Conservation (phyloP, 1,140 invertebrate genomes). For the Hycleus cichorii region DNA sequence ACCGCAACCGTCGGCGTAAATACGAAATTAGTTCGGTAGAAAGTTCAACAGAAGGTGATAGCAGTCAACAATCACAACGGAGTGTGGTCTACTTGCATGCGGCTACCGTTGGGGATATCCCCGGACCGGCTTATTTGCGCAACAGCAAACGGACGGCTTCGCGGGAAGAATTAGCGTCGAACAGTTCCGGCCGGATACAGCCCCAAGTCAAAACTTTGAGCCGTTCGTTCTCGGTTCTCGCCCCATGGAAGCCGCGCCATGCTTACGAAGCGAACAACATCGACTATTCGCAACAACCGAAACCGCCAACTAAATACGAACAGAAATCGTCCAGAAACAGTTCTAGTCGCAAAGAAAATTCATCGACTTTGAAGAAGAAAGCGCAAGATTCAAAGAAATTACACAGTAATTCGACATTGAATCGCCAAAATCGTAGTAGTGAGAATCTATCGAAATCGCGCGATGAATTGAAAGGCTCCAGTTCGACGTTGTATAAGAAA, state of each 20-base stretch:
- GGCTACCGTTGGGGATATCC: constrained; percentile 69
- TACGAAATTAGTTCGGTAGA: constrained; percentile 43
- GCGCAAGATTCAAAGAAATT: constrained; percentile 33
- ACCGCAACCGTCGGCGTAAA: constrained; percentile 25
- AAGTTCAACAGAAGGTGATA: constrained; percentile 72
- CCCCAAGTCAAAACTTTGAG: constrained; percentile 68
- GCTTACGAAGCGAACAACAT: constrained; percentile 67
- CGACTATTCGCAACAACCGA: constrained; percentile 65
- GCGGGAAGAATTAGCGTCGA: constrained; percentile 62
- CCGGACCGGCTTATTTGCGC: constrained; percentile 52
- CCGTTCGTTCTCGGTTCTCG: constrained; percentile 72
- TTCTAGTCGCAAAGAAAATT: constrained; percentile 30
- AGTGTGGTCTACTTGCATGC: constrained; percentile 75
- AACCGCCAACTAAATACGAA: constrained; percentile 39
- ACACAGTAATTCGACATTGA: constrained; percentile 25
- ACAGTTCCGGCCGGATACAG: constrained; percentile 45
- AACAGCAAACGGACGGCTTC: constrained; percentile 51
- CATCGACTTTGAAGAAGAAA: constrained; percentile 37
- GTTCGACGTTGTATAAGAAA: constrained; percentile 36
- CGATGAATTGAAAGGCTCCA: constrained; percentile 31
- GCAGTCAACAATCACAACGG: constrained; percentile 67
- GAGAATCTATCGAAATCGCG: constrained; percentile 30
- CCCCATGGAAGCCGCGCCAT: constrained; percentile 72
- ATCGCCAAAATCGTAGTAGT: constrained; percentile 29
- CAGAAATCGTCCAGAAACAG: constrained; percentile 41